phyloP scores from a whole-genome alignment of 2,888 invertebrate genomes.

The Lasius fuliginosus region DNA sequence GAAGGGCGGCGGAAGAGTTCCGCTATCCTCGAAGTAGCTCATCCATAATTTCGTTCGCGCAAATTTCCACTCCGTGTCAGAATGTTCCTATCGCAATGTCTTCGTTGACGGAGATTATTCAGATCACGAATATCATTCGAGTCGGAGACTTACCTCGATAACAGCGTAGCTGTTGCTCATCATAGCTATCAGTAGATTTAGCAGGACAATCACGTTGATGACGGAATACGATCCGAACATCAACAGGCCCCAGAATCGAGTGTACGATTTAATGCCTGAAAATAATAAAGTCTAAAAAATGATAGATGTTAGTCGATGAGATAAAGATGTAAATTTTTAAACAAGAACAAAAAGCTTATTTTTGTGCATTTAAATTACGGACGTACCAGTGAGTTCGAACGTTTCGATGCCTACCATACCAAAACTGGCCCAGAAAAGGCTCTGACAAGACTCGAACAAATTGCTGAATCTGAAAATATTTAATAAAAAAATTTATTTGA shows the following conservation, averaged over 20 bases:
- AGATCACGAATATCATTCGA: constrained; percentile 8
- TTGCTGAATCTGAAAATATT: constrained; percentile 87
- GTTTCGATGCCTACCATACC: constrained; percentile 96
- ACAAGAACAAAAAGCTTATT: background rate
- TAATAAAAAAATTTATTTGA: background rate
- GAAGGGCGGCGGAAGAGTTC: constrained; percentile 97
- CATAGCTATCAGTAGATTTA: constrained; percentile 98
- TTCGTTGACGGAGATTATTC: constrained; percentile 14
- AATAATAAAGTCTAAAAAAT: constrained; percentile 13
- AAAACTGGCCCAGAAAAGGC: constrained; percentile 98
- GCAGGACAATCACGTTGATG: constrained; percentile 96
- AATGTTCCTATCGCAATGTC: constrained; percentile 90
- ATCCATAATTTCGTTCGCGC: constrained; percentile 98
- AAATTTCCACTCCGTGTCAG: constrained; percentile 99
- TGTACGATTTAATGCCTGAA: constrained; percentile 92
- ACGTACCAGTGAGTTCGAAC: constrained; percentile 92
- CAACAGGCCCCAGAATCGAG: constrained; percentile 97
- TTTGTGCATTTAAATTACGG: background rate
- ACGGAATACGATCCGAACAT: constrained; percentile 99
- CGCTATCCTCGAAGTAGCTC: constrained; percentile 97
- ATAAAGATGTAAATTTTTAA: background rate
- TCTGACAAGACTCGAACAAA: constrained; percentile 97
- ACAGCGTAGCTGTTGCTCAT: constrained; percentile 98
- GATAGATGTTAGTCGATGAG: background rate
- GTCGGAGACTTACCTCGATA: constrained; percentile 91